Evolutionary conservation across 1,140 invertebrate species (phyloP).

Genomic region (Tenebrio molitor): DNA sequence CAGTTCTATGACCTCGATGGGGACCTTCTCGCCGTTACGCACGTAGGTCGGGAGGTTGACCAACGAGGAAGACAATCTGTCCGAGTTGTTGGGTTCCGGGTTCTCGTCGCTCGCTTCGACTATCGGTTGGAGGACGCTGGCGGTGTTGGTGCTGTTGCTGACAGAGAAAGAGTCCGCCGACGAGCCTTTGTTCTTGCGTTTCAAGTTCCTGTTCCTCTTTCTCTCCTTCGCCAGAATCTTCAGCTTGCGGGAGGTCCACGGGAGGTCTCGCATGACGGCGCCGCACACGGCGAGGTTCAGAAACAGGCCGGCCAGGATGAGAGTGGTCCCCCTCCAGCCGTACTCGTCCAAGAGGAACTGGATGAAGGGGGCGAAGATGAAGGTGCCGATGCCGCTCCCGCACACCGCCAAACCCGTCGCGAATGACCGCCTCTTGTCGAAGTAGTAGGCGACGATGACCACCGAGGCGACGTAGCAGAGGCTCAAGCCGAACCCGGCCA

Average conservation of each 20-base stretch:
- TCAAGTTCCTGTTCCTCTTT: conserved; percentile 72
- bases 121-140: conserved; percentile 67
- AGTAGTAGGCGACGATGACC: conserved; percentile 96
- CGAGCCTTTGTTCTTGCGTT: conserved; percentile 72
- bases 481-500: conserved; percentile 89
- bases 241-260: conserved; percentile 78
- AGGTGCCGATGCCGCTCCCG: conserved; percentile 91
- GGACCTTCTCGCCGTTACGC: conserved; percentile 81
- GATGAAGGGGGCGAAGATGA: conserved; percentile 91
- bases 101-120: conserved; percentile 56
- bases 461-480: conserved; percentile 91
- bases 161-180: conserved; percentile 75
- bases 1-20: conserved; percentile 80
- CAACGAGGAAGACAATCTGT: conserved; percentile 80
- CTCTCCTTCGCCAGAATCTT: conserved; percentile 75
- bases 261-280: conserved; percentile 84
- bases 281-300: conserved; percentile 91
- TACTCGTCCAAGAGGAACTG: conserved; percentile 83
- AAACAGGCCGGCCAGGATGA: conserved; percentile 87
- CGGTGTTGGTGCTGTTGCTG: conserved; percentile 76
- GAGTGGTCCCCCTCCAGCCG: conserved; percentile 86
- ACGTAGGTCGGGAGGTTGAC: conserved; percentile 88
- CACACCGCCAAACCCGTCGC: conserved; percentile 95
- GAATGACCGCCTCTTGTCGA: conserved; percentile 91
- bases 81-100: conserved; percentile 54